A percentile compares a stretch with the other conserved stretches of the same genome.
Evolutionary conservation across 1,140 invertebrate species (phyloP).

Genomic region (Bombus consobrinus): DNA sequence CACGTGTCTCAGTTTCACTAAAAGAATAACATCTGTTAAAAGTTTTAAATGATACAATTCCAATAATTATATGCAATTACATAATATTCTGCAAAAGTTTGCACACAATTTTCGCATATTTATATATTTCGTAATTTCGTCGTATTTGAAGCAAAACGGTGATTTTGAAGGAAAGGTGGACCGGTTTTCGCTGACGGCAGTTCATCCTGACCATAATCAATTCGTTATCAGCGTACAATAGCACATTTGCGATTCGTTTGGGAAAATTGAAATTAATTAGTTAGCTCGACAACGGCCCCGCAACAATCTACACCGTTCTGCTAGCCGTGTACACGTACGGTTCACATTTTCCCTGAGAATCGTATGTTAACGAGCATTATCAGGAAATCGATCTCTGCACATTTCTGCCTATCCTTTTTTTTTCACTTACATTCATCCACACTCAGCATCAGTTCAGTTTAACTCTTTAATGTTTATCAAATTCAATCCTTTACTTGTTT

Average conservation of each 20-base stretch:
- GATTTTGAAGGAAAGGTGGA: slow-evolving; percentile 14
- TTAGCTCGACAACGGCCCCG: slow-evolving; percentile 66
- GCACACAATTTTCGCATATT: too few species aligned
- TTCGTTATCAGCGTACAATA: slow-evolving; percentile 76
- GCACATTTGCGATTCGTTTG: slow-evolving; percentile 75
- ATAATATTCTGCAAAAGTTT: too few species aligned
- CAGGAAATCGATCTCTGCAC: slow-evolving; percentile 53
- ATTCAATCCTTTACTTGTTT: neutral
- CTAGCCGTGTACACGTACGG: slow-evolving; percentile 25
- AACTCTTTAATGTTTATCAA: slow-evolving; percentile 2
- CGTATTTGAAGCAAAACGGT: neutral
- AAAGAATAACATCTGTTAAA: too few species aligned
- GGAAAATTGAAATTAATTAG: slow-evolving; percentile 81
- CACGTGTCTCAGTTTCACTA: too few species aligned
- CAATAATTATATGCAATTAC: too few species aligned
- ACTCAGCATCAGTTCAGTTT: slow-evolving; percentile 15
- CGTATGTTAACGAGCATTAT: slow-evolving; percentile 75
- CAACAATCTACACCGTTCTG: slow-evolving; percentile 52
- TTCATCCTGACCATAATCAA: slow-evolving; percentile 74
- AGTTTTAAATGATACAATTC: too few species aligned
- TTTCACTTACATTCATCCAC: neutral
- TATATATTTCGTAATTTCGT: neutral
- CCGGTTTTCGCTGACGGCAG: slow-evolving; percentile 58
- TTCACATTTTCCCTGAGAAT: slow-evolving; percentile 51
- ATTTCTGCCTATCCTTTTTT: neutral